Conservation (phyloP, 2,797 vertebrate species). For the Anas georgica region DNA sequence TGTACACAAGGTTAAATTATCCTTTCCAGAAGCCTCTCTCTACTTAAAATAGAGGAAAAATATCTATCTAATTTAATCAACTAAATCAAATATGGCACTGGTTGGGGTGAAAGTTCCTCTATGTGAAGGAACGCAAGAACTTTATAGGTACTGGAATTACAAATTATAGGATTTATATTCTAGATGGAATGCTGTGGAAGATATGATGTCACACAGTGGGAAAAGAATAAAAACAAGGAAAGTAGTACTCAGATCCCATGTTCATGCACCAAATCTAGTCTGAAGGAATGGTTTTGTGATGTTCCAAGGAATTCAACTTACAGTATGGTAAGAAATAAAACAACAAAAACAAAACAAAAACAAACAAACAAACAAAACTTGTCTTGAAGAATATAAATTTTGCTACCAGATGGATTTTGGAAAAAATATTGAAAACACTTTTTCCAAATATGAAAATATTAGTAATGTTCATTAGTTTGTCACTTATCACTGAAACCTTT, state of each 20-base stretch:
- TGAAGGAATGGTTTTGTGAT: conserved; percentile 54
- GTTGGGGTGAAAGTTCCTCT: neutral
- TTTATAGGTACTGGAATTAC: neutral
- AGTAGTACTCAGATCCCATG: conserved; percentile 26
- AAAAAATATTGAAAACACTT: neutral
- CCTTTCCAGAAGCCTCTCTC: neutral
- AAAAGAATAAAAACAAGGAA: conserved; percentile 52
- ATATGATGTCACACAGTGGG: conserved; percentile 59
- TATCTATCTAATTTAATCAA: neutral
- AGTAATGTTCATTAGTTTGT: neutral
- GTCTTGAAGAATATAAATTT: neutral
- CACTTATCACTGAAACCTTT: neutral
- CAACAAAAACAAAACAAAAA: no score
- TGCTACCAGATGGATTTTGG: neutral
- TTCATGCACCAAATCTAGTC: conserved; percentile 44
- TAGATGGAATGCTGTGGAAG: conserved; percentile 67
- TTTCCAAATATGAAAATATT: neutral
- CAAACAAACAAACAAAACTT: neutral
- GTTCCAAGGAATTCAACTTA: neutral
- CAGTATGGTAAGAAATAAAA: neutral
- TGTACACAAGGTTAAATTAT: neutral
- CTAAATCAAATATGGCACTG: neutral
- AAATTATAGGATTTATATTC: neutral
- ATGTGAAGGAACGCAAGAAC: neutral
- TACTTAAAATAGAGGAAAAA: neutral